Base-by-base conservation (phyloP, 2,888 invertebrate species). In the Agrotis ipsilon region DNA sequence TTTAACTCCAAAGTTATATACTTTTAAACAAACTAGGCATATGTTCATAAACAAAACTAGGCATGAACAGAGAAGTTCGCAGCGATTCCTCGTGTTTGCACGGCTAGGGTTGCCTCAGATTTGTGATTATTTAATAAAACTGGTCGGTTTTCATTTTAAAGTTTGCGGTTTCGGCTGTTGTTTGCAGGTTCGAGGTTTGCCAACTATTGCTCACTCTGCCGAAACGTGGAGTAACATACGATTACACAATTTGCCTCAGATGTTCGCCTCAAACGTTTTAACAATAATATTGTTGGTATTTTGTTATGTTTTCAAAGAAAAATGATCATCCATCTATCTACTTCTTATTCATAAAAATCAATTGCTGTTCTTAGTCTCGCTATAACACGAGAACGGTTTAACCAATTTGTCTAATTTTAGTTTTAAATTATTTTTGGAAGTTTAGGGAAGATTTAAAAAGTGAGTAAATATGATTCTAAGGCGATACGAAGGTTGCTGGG, bases 21-120 rank as follows among this genome's bases (percentile, higher is more conserved):
- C 86, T 81, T 85, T 84, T 75, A 75, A 84, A 84, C 83, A 84
- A 85, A 85, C 81, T 80, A 77, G 71, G 79, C 80, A 79, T 75
- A 62, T 75, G 75, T 69, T 77, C 80, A 64, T 85, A 75, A 84
- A 84, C 78, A 75, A 66, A 73, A 79, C 75, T 80, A 63, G 60
- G 72, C 46, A 69, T 70, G 63, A 74, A 67, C 63, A 68, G 78
- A 46, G 70, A 78, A 84, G 74, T 84, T 82, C 51, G 71, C 59
- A 69, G 46, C 79, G 78, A 77, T 79, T 75, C 69, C 73, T 73
- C 70, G 58, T 68, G 72, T 81, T 78, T 76, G 52, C 68, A 58
- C 52, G 9, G 21, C 48, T 68, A 84, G 83, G 85, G 85, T 64
- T 84, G 80, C 27, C 54, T 32, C 68, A 63, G 66, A 82, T 72